These are phyloP conservation scores for Willisornis vidua DNA, from an alignment of 2,113 vertebrate genomes.

Conservation along the genomic window DNA sequence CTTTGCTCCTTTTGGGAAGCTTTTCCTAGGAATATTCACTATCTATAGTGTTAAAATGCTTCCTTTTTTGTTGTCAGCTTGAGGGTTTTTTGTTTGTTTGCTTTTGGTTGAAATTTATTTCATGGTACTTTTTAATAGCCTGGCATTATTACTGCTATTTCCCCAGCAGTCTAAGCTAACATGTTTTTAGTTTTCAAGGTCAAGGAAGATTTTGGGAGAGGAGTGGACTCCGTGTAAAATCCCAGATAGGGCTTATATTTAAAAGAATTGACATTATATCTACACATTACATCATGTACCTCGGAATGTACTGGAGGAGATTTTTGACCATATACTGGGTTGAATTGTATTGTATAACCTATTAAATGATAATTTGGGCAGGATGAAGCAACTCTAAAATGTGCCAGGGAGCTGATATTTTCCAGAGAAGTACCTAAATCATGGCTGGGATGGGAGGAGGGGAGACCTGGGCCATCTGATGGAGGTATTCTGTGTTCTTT, in stretches of 20 bases:
- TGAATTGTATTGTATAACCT: not conserved
- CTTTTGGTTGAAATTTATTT: not conserved
- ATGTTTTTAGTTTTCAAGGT: not conserved
- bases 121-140: not conserved
- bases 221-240: not conserved
- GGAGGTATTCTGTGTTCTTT: not conserved
- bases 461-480: not conserved
- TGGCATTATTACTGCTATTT: not conserved
- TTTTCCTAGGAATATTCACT: not conserved
- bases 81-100: not conserved
- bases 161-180: not conserved
- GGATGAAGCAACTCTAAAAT: not conserved
- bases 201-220: not conserved
- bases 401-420: not conserved
- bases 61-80: not conserved
- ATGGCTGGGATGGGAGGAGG: not conserved
- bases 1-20: not conserved
- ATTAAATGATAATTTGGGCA: not conserved
- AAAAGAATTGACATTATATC: not conserved
- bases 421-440: not conserved
- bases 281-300: not conserved
- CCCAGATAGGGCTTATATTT: not conserved
- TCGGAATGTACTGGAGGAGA: not conserved
- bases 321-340: not conserved
- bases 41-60: not conserved